Percentiles rank a stretch among this genome's conserved stretches.
These are phyloP conservation scores for Poecilus cupreus DNA, from an alignment of 2,888 invertebrate genomes.

Conservation along the genomic window DNA sequence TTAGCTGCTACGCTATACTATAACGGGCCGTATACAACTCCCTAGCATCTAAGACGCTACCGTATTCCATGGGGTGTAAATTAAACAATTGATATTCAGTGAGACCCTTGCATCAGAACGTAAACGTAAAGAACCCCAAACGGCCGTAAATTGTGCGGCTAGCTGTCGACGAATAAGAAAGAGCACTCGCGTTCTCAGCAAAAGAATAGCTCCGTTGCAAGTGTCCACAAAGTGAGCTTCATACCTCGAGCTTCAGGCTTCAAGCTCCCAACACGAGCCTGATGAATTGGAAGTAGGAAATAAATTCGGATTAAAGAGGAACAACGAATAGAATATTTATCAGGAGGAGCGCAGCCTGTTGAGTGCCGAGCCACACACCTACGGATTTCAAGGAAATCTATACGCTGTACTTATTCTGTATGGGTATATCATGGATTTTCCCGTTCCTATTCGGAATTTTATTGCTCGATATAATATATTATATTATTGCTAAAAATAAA, in stretches of 20 bases:
- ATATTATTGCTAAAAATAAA: too few relatives aligned
- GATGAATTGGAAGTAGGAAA: constrained; percentile 46
- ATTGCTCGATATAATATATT: too few relatives aligned
- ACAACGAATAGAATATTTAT: constrained; percentile 44
- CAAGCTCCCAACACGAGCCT: constrained; percentile 8
- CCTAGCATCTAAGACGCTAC: too few relatives aligned
- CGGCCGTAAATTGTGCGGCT: background rate
- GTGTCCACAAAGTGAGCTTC: too few relatives aligned
- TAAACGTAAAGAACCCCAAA: background rate
- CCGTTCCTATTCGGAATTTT: too few relatives aligned
- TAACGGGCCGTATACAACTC: too few relatives aligned
- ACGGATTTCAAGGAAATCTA: too few relatives aligned
- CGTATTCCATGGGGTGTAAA: too few relatives aligned
- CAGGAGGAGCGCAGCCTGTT: background rate
- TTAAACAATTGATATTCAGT: background rate
- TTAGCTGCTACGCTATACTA: too few relatives aligned
- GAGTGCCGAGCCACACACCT: background rate
- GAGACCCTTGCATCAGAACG: background rate
- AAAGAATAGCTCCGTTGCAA: background rate
- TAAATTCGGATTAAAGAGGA: constrained; percentile 46
- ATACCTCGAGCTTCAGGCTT: too few relatives aligned
- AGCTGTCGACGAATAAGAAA: background rate
- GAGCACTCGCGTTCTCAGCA: background rate
- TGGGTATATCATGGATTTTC: too few relatives aligned
- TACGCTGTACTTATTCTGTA: too few relatives aligned